Conservation (phyloP, 2,797 vertebrate genomes). For the Dryobates pubescens region DNA sequence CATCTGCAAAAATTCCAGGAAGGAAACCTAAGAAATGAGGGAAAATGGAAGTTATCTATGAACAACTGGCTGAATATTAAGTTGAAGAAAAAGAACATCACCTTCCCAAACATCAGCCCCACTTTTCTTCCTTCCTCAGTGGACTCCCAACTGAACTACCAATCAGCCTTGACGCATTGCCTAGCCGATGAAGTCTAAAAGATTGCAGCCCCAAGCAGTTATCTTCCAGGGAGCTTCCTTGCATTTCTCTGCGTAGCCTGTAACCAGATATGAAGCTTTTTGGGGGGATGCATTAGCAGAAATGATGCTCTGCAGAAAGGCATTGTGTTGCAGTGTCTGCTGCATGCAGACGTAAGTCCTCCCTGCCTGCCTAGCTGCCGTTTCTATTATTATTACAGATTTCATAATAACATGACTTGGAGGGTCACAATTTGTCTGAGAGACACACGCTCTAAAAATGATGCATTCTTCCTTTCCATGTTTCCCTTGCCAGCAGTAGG, state of each 20-base stretch:
- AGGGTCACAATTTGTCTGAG: neutral
- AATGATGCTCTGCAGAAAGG: conserved; percentile 5
- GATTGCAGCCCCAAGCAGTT: conserved; percentile 19
- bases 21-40: neutral
- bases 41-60: fast-evolving
- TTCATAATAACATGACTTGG: neutral
- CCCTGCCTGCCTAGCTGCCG: neutral
- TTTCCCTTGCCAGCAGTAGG: neutral
- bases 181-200: conserved; percentile 38
- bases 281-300: conserved; percentile 16
- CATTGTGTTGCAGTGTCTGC: neutral
- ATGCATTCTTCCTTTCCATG: neutral
- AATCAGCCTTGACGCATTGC: neutral
- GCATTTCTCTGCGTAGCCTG: neutral
- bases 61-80: neutral
- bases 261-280: conserved; percentile 1
- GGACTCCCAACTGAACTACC: neutral
- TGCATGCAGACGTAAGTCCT: neutral
- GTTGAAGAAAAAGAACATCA: neutral
- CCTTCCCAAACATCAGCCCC: neutral
- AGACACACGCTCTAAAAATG: neutral
- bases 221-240: conserved; percentile 26
- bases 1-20: neutral
- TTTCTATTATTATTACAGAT: neutral
- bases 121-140: neutral